Evolutionary conservation across 2,113 vertebrate species (phyloP), one percentile per base, ranked within the genome.

Genomic region (Burhinus oedicnemus): DNA sequence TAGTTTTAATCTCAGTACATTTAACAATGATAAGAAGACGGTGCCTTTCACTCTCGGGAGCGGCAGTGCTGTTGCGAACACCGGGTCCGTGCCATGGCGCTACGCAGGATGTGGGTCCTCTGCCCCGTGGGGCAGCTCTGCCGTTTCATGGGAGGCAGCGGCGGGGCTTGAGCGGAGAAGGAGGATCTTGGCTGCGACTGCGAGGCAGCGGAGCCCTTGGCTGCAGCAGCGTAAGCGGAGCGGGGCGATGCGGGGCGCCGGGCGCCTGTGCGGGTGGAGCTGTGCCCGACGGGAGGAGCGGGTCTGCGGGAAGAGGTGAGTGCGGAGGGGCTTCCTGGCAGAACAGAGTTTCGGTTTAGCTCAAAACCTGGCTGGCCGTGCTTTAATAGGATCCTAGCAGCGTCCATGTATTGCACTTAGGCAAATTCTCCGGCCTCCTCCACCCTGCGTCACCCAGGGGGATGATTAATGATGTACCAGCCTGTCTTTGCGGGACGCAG

Each of bases 401-500:
- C 1, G 45, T 15, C 60, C 15, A 0, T 20, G 30, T 7, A 5
- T 21, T n/a, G 61, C 57, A 18, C n/a, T 44, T 23, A 7, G 14
- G 57, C 64, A 51, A 5, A n/a, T 81, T 19, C 38, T 47, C 17
- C 36, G 3, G 0, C 15, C 68, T 76, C 9, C 36, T 45, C 26
- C 30, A 3, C 6, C 21, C 69, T 14, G 4, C 1, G 1, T 44
- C 68, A 8, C 58, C 25, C 3, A 18, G 52, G 9, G 20, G 26
- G 23, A 3, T n/a, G 93, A 15, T 9, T 11, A 38, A 16, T 1
- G 34, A 15, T 11, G 44, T 27, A 0, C 34, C 0, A 0, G 44
- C 32, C 52, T 66, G 68, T 10, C 42, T 52, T 14, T 32, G 5
- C 1, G 13, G 83, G 51, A 1, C 21, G 0, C 0, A 2, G 25